These are phyloP conservation scores for Drosophila trapezifrons DNA, from an alignment of 1,140 invertebrate species.

Conservation along the genomic window DNA sequence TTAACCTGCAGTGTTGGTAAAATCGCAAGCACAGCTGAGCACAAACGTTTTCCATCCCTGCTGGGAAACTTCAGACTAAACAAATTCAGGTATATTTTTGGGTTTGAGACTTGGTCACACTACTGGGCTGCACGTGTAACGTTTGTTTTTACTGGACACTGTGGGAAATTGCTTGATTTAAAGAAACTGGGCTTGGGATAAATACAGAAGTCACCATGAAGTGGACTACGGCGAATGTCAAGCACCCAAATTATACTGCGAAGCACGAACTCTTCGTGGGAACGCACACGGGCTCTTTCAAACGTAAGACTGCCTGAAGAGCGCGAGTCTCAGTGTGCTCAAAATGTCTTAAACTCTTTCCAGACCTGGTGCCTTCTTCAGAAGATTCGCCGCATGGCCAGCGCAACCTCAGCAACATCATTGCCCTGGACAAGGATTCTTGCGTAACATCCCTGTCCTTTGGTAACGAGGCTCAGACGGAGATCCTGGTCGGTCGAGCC, in stretches of 20 bases:
- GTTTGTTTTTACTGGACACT: slow-evolving; percentile 47
- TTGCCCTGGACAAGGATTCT: slow-evolving; percentile 85
- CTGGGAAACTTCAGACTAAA: neutral
- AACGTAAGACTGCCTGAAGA: slow-evolving; percentile 61
- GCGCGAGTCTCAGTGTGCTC: neutral
- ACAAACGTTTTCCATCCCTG: neutral
- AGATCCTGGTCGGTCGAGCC: slow-evolving; percentile 87
- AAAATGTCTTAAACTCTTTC: neutral
- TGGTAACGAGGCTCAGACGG: slow-evolving; percentile 87
- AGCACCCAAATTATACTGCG: slow-evolving; percentile 70
- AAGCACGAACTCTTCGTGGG: slow-evolving; percentile 82
- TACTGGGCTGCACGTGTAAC: slow-evolving; percentile 62
- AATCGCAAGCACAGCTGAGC: slow-evolving; percentile 6
- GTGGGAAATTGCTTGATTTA: neutral
- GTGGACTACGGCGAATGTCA: slow-evolving; percentile 81
- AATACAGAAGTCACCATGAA: slow-evolving; percentile 60
- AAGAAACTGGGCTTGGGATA: neutral
- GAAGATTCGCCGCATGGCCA: slow-evolving; percentile 72
- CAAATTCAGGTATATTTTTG: neutral
- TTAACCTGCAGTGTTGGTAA: slow-evolving; percentile 10
- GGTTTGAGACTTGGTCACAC: slow-evolving; percentile 6
- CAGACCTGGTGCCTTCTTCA: slow-evolving; percentile 64
- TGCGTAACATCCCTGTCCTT: slow-evolving; percentile 88
- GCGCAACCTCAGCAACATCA: slow-evolving; percentile 85
- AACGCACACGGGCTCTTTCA: slow-evolving; percentile 83